Conservation (phyloP, 2,888 invertebrate genomes). For the Brachylomia viminalis region DNA sequence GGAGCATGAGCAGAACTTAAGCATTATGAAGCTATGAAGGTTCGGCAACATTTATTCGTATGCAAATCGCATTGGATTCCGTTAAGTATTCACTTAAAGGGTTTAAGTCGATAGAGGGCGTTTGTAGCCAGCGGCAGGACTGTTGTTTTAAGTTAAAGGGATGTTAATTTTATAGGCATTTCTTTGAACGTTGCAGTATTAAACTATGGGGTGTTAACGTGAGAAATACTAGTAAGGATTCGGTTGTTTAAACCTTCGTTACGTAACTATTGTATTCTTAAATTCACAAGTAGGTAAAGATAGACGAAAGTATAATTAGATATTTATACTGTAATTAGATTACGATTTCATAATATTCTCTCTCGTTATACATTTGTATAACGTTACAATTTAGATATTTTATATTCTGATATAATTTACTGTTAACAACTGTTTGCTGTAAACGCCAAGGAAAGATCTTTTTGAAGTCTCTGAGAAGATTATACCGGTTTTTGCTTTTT, state of each 20-base stretch:
- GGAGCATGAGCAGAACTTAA: constrained; percentile 28
- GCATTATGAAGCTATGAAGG: constrained; percentile 46
- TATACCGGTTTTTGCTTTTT: neutral
- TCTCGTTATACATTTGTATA: no score
- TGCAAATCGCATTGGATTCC: constrained; percentile 60
- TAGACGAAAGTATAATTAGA: no score
- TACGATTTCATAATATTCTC: no score
- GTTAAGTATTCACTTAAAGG: constrained; percentile 60
- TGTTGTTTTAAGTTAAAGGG: constrained; percentile 25
- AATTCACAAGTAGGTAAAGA: neutral
- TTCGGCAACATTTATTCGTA: constrained; percentile 48
- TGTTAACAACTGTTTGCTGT: neutral
- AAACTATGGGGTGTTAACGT: neutral
- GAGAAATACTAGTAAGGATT: neutral
- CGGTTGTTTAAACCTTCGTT: neutral
- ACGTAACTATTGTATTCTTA: neutral
- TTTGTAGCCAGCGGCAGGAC: constrained; percentile 11
- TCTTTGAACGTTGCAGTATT: constrained; percentile 8
- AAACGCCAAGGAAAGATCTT: neutral
- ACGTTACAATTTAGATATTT: no score
- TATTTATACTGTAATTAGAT: no score
- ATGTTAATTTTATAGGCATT: neutral
- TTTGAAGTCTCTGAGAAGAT: neutral
- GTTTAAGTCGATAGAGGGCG: constrained; percentile 39
- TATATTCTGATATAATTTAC: no score